These are phyloP conservation scores for Pogona vitticeps DNA, from an alignment of 2,113 vertebrate genomes.

Conservation along the genomic window DNA sequence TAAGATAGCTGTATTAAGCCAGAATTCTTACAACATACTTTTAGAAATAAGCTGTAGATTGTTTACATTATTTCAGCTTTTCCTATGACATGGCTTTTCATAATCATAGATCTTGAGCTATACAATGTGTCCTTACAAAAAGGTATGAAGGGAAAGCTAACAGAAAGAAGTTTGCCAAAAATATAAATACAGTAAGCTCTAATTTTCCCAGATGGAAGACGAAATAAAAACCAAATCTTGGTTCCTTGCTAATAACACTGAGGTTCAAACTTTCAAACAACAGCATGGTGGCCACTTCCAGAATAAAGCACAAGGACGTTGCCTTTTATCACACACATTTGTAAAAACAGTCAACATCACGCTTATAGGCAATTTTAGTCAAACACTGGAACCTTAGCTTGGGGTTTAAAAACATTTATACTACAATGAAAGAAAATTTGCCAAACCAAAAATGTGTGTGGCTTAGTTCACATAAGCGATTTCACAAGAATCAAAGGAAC, in stretches of 20 bases:
- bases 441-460: background rate
- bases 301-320: background rate
- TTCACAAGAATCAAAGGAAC: background rate
- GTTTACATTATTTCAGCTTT: background rate
- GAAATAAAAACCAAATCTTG: constrained; percentile 25
- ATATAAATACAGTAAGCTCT: background rate
- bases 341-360: background rate
- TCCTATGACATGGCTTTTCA: background rate
- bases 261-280: background rate
- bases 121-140: background rate
- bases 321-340: background rate
- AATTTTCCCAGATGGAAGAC: background rate
- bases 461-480: background rate
- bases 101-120: background rate
- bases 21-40: background rate
- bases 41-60: background rate
- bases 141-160: background rate
- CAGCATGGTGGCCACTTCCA: background rate
- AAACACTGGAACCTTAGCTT: background rate
- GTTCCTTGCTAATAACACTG: background rate
- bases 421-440: background rate
- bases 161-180: constrained; percentile 8
- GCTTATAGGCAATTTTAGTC: background rate
- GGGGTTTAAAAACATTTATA: background rate
- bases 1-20: background rate